These are phyloP conservation scores for Parnassius smintheus DNA, from an alignment of 2,888 invertebrate genomes.

Conservation along the genomic window DNA sequence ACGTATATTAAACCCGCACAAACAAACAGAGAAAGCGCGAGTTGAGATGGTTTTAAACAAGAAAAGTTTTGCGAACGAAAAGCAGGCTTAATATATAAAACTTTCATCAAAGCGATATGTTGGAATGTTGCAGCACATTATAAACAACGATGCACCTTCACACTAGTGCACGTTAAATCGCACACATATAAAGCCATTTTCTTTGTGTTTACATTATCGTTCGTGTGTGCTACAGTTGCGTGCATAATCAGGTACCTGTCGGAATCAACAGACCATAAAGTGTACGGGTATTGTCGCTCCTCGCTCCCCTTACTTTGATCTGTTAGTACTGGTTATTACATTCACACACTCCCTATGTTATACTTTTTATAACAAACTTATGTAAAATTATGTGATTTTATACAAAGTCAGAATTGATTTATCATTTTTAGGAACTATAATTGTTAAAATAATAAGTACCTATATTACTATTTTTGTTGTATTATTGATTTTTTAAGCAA, in stretches of 20 bases:
- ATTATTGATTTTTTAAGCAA: too few relatives aligned
- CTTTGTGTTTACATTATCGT: constrained; percentile 33
- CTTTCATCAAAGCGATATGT: constrained; percentile 2
- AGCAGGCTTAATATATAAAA: neutral
- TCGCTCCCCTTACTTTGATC: constrained; percentile 51
- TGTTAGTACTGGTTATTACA: constrained; percentile 26
- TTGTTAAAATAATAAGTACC: too few relatives aligned
- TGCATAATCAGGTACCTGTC: constrained; percentile 44
- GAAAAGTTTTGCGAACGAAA: too few relatives aligned
- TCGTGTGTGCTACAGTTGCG: constrained; percentile 27
- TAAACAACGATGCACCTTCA: neutral
- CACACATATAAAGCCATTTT: constrained; percentile 29
- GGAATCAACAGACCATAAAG: constrained; percentile 60
- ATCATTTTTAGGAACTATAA: too few relatives aligned
- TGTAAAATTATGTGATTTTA: too few relatives aligned
- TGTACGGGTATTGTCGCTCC: constrained; percentile 54
- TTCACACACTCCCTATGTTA: neutral
- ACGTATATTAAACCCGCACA: too few relatives aligned
- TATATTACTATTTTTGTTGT: too few relatives aligned
- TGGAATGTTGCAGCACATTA: neutral
- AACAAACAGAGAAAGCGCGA: too few relatives aligned
- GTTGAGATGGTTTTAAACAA: too few relatives aligned
- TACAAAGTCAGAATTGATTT: too few relatives aligned
- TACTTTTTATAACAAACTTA: too few relatives aligned
- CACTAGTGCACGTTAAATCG: neutral